phyloP scores from a whole-genome alignment of 2,113 vertebrate species.

The Thunnus maccoyii region DNA sequence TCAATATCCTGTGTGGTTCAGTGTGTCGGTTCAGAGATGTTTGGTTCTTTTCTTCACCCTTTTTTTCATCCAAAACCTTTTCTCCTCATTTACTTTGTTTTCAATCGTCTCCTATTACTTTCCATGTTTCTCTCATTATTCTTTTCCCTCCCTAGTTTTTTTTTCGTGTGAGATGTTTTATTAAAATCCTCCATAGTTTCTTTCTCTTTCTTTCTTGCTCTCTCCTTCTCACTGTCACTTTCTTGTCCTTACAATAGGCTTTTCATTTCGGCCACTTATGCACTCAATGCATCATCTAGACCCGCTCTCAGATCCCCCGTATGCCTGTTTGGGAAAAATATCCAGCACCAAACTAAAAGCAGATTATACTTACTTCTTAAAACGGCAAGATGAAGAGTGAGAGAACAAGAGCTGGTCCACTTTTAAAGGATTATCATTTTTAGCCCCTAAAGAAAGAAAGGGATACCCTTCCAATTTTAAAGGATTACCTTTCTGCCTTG shows the following conservation, averaged over 20 bases:
- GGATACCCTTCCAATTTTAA: slow-evolving; percentile 62
- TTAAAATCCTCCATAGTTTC: not conserved
- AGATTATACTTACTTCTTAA: slow-evolving; percentile 69
- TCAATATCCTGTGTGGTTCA: slow-evolving; percentile 78
- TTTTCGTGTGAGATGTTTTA: not conserved
- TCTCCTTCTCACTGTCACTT: not conserved
- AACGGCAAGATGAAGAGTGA: slow-evolving; percentile 53
- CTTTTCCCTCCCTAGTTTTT: not conserved
- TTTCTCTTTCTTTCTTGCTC: not conserved
- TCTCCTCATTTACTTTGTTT: slow-evolving; percentile 21
- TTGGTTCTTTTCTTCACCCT: slow-evolving; percentile 40
- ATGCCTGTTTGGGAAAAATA: slow-evolving; percentile 28
- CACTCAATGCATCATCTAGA: slow-evolving; percentile 46
- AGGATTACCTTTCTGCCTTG: slow-evolving; percentile 66
- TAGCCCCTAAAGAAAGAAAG: slow-evolving; percentile 63
- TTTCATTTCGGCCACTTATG: slow-evolving; percentile 33
- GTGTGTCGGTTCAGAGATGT: slow-evolving; percentile 54
- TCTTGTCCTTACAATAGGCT: slow-evolving; percentile 13
- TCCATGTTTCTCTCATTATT: not conserved
- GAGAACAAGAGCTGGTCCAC: slow-evolving; percentile 58
- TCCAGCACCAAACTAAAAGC: slow-evolving; percentile 60
- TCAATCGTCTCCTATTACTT: slow-evolving; percentile 23
- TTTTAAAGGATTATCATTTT: slow-evolving; percentile 79
- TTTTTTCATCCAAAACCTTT: slow-evolving; percentile 9
- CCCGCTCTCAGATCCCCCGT: slow-evolving; percentile 16